phyloP scores from a whole-genome alignment of 2,797 vertebrate species.

The Tangara arthus region DNA sequence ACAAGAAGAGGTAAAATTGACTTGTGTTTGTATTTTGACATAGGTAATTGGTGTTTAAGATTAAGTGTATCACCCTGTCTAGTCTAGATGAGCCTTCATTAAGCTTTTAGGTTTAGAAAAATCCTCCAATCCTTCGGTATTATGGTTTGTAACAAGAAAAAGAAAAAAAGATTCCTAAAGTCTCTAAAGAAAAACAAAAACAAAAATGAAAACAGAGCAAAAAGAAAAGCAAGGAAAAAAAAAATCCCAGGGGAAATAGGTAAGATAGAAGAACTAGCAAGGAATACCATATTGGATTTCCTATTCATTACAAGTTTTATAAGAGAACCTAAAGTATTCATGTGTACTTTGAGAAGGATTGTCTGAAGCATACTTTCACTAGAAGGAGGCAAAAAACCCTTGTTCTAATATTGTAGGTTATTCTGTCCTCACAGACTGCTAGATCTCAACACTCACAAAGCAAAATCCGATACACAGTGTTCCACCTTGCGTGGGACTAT shows the following conservation, averaged over 20 bases:
- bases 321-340: background rate
- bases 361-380: background rate
- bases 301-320: background rate
- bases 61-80: background rate
- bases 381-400: background rate
- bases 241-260: background rate
- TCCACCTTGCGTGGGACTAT: background rate
- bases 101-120: background rate
- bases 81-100: background rate
- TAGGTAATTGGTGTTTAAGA: background rate
- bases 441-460: background rate
- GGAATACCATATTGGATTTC: background rate
- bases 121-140: background rate
- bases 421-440: background rate
- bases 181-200: rapidly evolving
- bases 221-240: background rate
- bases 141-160: background rate
- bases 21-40: background rate
- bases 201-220: rapidly evolving
- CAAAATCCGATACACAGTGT: background rate
- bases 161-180: background rate
- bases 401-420: background rate
- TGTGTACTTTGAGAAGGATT: background rate
- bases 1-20: background rate
- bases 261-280: background rate